Percentiles rank a stretch among this genome's conserved stretches.
Evolutionary conservation across 2,797 vertebrate species (phyloP).

Genomic region (Aphelocoma californica): DNA sequence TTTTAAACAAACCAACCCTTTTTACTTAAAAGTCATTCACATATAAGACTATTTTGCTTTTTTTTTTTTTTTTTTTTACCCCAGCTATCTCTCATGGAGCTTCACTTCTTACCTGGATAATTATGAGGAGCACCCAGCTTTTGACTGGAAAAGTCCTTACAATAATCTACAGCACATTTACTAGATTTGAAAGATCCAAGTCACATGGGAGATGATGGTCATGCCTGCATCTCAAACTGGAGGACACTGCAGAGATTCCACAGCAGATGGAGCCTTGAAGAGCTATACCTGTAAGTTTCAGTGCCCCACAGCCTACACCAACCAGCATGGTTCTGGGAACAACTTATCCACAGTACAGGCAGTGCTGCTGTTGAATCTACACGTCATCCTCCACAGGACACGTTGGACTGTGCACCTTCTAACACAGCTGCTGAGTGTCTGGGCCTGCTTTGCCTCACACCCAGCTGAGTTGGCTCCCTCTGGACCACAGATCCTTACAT

Average conservation of each 20-base stretch:
- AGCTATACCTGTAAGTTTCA: neutral
- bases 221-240: neutral
- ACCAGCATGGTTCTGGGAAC: neutral
- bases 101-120: neutral
- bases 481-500: neutral
- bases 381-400: neutral
- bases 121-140: neutral
- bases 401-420: neutral
- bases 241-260: neutral
- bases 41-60: neutral
- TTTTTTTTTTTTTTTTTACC: neutral
- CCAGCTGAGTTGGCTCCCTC: neutral
- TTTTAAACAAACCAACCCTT: neutral
- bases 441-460: neutral
- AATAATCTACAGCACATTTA: neutral
- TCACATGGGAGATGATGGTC: neutral
- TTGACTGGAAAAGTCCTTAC: neutral
- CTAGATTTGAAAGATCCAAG: neutral
- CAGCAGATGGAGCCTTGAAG: neutral
- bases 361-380: neutral
- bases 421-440: neutral
- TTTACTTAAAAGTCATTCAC: neutral
- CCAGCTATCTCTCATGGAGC: neutral
- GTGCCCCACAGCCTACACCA: neutral
- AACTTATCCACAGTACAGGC: neutral